A percentile compares a stretch with the other conserved stretches of the same genome.
phyloP scores from a whole-genome alignment of 2,888 invertebrate genomes.

The Drosophila pseudotalamancana region DNA sequence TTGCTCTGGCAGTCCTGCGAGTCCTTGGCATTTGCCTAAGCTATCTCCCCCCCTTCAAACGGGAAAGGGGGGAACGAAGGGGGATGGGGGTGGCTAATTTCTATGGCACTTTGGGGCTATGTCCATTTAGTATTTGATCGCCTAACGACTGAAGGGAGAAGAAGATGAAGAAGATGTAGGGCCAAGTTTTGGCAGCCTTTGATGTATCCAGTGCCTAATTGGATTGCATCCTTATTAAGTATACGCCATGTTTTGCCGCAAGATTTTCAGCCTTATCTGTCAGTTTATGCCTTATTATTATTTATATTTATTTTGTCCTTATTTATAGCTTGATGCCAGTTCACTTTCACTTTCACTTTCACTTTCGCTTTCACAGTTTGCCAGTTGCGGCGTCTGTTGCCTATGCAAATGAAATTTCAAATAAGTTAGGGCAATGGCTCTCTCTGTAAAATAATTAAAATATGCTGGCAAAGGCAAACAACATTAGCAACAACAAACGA shows the following conservation, averaged over 20 bases:
- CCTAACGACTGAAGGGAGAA: conserved; percentile 9
- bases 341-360: conserved; percentile 4
- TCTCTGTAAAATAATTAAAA: conserved; percentile 66
- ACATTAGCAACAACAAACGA: conserved; percentile 40
- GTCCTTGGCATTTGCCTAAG: conserved; percentile 51
- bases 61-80: background rate
- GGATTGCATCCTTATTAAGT: conserved; percentile 76
- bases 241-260: conserved; percentile 46
- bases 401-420: conserved; percentile 66
- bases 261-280: conserved; percentile 17
- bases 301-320: background rate
- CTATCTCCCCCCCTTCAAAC: too few species aligned
- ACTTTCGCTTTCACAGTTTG: background rate
- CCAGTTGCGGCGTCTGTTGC: conserved; percentile 1
- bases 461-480: conserved; percentile 67
- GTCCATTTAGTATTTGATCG: conserved; percentile 71
- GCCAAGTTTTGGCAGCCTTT: conserved; percentile 51
- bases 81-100: conserved; percentile 13
- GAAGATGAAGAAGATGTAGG: too few species aligned
- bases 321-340: background rate
- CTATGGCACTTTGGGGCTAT: conserved; percentile 26
- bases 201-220: conserved; percentile 63
- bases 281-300: conserved; percentile 2
- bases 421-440: conserved; percentile 55
- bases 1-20: conserved; percentile 16